These are phyloP conservation scores for Drosophila punjabiensis DNA, from an alignment of 1,140 invertebrate species.

Conservation along the genomic window DNA sequence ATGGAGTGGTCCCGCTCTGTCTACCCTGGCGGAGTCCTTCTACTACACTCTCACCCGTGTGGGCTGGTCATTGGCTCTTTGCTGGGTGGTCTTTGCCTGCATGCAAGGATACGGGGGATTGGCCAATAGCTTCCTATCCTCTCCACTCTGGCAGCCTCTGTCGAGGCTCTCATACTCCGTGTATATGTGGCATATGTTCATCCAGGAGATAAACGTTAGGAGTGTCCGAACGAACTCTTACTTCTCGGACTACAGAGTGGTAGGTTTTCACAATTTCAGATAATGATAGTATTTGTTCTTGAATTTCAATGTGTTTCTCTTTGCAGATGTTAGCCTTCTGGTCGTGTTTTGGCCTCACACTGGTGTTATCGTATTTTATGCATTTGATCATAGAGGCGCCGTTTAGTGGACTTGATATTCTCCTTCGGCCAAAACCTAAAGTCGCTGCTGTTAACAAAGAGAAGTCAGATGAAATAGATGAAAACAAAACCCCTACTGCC, in stretches of 20 bases:
- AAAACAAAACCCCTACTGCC: background rate
- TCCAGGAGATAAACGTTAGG: slow-evolving; percentile 47
- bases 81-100: slow-evolving; percentile 90
- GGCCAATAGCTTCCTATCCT: slow-evolving; percentile 85
- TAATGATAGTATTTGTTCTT: background rate
- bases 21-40: slow-evolving; percentile 86
- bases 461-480: background rate
- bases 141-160: slow-evolving; percentile 85
- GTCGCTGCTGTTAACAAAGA: background rate
- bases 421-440: background rate
- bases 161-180: slow-evolving; percentile 86
- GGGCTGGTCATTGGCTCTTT: slow-evolving; percentile 87
- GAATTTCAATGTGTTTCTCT: background rate
- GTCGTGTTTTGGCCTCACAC: slow-evolving; percentile 32
- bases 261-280: background rate
- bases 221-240: slow-evolving; percentile 36
- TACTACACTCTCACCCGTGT: slow-evolving; percentile 88
- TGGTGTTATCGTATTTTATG: slow-evolving; percentile 33
- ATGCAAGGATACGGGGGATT: slow-evolving; percentile 88
- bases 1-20: slow-evolving; percentile 50
- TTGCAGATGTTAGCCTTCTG: slow-evolving; percentile 41
- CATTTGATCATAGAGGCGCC: slow-evolving; percentile 49
- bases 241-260: slow-evolving; percentile 56
- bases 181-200: slow-evolving; percentile 85
- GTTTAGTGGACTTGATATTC: slow-evolving; percentile 26